A percentile compares a stretch with the other conserved stretches of the same genome.
phyloP scores from a whole-genome alignment of 2,888 invertebrate genomes.

The Tenthredo scrophulariae region DNA sequence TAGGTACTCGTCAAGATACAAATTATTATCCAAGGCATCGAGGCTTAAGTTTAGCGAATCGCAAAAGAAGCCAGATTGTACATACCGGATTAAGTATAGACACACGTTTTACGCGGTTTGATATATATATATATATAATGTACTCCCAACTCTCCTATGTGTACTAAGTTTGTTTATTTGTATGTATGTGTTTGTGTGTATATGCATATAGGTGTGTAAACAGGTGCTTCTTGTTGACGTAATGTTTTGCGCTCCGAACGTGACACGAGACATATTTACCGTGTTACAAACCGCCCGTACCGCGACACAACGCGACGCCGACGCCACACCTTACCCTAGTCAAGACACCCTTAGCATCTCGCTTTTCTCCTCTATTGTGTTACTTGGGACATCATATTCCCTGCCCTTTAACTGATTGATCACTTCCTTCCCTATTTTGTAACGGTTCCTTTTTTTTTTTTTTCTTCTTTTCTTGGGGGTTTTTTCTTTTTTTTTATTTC shows the following conservation, averaged over 20 bases:
- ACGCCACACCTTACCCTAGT: conserved; percentile 5
- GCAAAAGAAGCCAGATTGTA: background rate
- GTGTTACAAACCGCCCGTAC: conserved; percentile 16
- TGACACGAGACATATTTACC: conserved; percentile 44
- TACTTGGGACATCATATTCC: background rate
- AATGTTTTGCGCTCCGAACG: conserved; percentile 34
- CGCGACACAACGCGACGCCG: background rate
- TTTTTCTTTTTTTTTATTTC: background rate
- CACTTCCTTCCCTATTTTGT: background rate
- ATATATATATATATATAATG: background rate
- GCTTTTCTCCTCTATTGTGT: conserved; percentile 21
- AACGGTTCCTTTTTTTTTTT: background rate
- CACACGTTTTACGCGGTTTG: background rate
- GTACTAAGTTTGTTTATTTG: conserved; percentile 1
- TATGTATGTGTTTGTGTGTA: conserved; percentile 10
- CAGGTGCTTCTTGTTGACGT: conserved; percentile 41
- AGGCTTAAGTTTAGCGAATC: background rate
- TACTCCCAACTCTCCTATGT: background rate
- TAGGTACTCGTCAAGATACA: too few relatives aligned
- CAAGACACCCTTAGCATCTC: conserved; percentile 7
- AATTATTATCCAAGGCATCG: background rate
- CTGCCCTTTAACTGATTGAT: conserved; percentile 28
- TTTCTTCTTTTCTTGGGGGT: background rate
- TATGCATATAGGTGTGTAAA: background rate
- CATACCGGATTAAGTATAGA: background rate